Percentiles rank a stretch among this genome's conserved stretches.
Conservation (phyloP, 1,140 invertebrate genomes). For the Aphelinus certus region DNA sequence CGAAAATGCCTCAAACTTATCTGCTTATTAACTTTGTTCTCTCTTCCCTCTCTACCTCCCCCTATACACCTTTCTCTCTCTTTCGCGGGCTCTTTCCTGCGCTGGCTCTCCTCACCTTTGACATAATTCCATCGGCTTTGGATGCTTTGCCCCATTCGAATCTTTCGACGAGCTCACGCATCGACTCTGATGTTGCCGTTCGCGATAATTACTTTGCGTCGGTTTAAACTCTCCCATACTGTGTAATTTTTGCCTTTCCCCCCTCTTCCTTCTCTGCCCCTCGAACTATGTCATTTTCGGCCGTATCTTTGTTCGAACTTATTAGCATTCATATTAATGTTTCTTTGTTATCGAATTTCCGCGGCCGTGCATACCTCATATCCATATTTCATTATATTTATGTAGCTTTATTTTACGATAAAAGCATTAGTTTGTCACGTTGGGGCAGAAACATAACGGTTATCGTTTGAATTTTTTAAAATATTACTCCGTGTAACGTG, state of each 20-base stretch:
- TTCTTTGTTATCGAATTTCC: too few species aligned
- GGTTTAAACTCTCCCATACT: neutral
- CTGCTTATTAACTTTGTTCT: conserved; percentile 41
- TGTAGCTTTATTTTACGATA: conserved; percentile 22
- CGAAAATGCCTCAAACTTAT: conserved; percentile 40
- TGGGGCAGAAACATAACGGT: conserved; percentile 30
- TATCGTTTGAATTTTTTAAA: conserved; percentile 33
- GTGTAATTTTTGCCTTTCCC: neutral
- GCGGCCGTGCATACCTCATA: too few species aligned
- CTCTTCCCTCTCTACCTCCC: conserved; percentile 23
- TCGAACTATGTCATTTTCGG: too few species aligned
- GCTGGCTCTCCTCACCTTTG: neutral
- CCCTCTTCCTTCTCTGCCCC: neutral
- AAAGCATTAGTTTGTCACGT: conserved; percentile 36
- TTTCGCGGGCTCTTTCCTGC: neutral
- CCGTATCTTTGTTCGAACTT: too few species aligned
- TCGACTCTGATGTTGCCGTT: too few species aligned
- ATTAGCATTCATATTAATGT: too few species aligned
- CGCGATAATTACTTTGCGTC: too few species aligned
- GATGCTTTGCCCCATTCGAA: conserved; percentile 13
- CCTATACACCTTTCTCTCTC: neutral
- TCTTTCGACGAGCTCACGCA: neutral
- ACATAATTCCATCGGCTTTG: conserved; percentile 24
- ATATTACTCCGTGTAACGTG: conserved; percentile 33
- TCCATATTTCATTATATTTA: neutral